These are phyloP conservation scores for Zoanthus sansibaricus DNA, from an alignment of 92 coral and sea anemone genomes.

Conservation along the genomic window DNA sequence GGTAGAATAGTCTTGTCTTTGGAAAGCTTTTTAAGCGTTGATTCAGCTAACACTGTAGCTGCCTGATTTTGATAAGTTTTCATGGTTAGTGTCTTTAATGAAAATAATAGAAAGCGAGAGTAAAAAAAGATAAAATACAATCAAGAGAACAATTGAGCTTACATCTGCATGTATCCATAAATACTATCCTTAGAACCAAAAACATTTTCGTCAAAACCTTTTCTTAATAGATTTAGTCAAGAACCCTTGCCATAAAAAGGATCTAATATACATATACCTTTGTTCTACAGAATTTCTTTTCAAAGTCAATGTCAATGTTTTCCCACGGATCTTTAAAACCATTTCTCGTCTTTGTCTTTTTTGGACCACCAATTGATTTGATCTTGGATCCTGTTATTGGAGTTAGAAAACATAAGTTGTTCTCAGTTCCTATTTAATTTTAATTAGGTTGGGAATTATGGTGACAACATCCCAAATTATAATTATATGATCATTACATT, in stretches of 20 bases:
- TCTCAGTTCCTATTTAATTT: neutral
- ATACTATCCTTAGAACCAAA: too few relatives aligned
- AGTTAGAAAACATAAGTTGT: neutral
- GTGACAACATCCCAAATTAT: neutral
- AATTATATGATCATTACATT: constrained; percentile 19
- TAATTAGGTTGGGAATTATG: too few relatives aligned
- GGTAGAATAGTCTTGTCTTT: constrained; percentile 74
- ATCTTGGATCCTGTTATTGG: constrained; percentile 48
- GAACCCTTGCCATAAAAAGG: neutral
- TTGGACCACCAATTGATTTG: constrained; percentile 57
- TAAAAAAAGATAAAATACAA: too few relatives aligned
- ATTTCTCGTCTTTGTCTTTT: constrained; percentile 79
- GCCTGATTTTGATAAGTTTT: constrained; percentile 58
- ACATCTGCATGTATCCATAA: too few relatives aligned
- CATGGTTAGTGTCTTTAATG: too few relatives aligned
- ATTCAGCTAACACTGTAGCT: constrained; percentile 80
- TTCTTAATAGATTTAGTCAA: neutral
- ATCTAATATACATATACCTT: constrained; percentile 41
- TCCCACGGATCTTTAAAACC: constrained; percentile 74
- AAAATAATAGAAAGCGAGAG: too few relatives aligned
- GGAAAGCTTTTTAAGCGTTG: constrained; percentile 81
- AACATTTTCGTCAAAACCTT: neutral
- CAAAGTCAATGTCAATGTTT: constrained; percentile 74
- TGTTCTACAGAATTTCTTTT: constrained; percentile 73
- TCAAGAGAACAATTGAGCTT: too few relatives aligned